Conservation (phyloP, 2,113 vertebrate species). For the Centropus bengalensis region DNA sequence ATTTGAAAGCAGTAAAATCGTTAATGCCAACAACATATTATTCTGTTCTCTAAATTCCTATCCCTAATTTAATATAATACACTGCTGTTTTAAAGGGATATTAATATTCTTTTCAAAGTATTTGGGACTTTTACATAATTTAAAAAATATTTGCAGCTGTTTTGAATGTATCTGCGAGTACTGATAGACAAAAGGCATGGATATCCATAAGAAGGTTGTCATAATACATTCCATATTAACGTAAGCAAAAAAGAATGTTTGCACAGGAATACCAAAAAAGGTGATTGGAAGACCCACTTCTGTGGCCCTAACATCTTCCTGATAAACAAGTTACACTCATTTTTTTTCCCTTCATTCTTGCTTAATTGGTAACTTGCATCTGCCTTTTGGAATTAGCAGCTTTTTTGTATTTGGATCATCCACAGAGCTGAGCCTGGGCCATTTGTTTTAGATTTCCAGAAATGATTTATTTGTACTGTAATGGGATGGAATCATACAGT, state of each 20-base stretch:
- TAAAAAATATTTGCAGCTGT: slow-evolving; percentile 77
- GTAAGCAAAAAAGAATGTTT: slow-evolving; percentile 75
- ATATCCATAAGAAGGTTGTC: slow-evolving; percentile 69
- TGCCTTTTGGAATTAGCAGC: slow-evolving; percentile 57
- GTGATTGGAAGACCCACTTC: slow-evolving; percentile 68
- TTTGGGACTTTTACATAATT: slow-evolving; percentile 75
- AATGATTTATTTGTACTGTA: slow-evolving; percentile 72
- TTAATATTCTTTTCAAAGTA: slow-evolving; percentile 75
- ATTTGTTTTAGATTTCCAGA: slow-evolving; percentile 72
- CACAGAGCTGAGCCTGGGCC: neutral
- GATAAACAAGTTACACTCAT: slow-evolving; percentile 48
- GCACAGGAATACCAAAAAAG: slow-evolving; percentile 64
- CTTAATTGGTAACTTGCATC: slow-evolving; percentile 65
- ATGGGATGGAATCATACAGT: slow-evolving; percentile 57
- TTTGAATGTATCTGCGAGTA: slow-evolving; percentile 71
- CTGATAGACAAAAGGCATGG: slow-evolving; percentile 73
- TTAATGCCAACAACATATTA: slow-evolving; percentile 47
- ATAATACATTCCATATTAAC: slow-evolving; percentile 74
- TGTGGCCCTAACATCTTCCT: slow-evolving; percentile 41
- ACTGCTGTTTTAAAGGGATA: slow-evolving; percentile 66
- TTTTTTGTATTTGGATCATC: slow-evolving; percentile 60
- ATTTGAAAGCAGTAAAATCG: slow-evolving; percentile 30
- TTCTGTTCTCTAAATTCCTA: slow-evolving; percentile 62
- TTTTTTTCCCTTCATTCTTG: neutral
- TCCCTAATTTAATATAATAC: slow-evolving; percentile 64